Conservation (phyloP, 2,888 invertebrate species). For the Volucella inflata region DNA sequence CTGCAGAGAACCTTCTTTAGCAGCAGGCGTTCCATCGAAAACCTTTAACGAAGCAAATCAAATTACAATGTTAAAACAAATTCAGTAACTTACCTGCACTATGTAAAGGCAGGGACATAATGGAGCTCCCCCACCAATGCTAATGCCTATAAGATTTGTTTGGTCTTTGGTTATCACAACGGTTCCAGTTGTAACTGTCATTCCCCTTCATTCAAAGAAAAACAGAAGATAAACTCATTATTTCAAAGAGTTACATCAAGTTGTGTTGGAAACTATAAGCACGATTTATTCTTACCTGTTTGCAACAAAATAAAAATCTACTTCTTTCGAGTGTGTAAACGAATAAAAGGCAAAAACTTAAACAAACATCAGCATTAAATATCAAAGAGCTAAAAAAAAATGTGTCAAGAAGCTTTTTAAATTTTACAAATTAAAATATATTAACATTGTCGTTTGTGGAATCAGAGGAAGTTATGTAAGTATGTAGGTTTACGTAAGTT, state of each 20-base stretch:
- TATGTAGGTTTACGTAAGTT: too few relatives aligned
- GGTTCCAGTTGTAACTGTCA: conserved; percentile 98
- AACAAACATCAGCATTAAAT: too few relatives aligned
- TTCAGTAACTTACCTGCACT: conserved; percentile 90
- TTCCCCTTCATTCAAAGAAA: conserved; percentile 90
- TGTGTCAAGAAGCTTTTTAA: not conserved
- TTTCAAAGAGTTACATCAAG: not conserved
- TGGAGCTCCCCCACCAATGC: conserved; percentile 98
- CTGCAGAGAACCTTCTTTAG: conserved; percentile 95
- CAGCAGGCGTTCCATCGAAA: conserved; percentile 98
- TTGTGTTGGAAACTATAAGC: not conserved
- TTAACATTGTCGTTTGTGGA: too few relatives aligned
- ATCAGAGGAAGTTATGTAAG: too few relatives aligned
- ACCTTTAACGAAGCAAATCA: conserved; percentile 85
- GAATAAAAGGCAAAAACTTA: too few relatives aligned
- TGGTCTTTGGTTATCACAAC: conserved; percentile 95
- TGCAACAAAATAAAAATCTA: not conserved
- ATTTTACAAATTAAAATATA: not conserved
- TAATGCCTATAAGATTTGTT: conserved; percentile 97
- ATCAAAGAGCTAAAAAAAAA: too few relatives aligned
- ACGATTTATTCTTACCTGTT: not conserved
- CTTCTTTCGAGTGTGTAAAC: too few relatives aligned
- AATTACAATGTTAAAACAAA: not conserved
- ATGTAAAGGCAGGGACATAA: conserved; percentile 98
- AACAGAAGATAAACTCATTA: conserved; percentile 24